Evolutionary conservation across 2,888 invertebrate species (phyloP), one percentile per base, ranked within the genome.

Genomic region (Drosophila atripex): DNA sequence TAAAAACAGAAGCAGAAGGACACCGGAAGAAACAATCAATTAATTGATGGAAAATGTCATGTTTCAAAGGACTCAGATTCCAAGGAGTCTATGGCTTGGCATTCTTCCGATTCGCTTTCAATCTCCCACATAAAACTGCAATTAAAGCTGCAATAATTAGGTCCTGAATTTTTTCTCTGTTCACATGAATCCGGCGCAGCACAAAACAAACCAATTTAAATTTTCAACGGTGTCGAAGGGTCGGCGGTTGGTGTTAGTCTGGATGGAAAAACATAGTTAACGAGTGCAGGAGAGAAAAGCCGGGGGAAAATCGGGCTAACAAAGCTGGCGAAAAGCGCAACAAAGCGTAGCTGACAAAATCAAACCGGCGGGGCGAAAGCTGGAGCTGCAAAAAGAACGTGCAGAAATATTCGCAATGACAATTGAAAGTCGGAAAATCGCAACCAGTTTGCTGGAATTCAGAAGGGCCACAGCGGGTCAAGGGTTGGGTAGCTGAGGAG

Each of bases 141-240:
- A 25, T 25, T 25, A 51, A 18, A 4, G n/a, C 9, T 8, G 12
- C 8, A 25, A 39, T 11, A 4, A 25, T 11, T 1, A 12, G 11
- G 30, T 23, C 1, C 23, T 25, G 5, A 4, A 39, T 16, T 11
- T 58, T 46, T 30, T n/a, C 8, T 3, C 23, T 11, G 57, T 51
- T 60, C 75, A 73, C 32, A 59, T 65, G 73, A 73, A 75, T 75
- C 72, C 71, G 73, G 80, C 86, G 68, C 79, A 80, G 75, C 74
- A 86, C 86, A 78, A 83, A 89, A 86, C 80, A 77, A 86, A 83
- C 86, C 89, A 88, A 88, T 89, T 89, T 89, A 78, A 90, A 84
- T 88, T 88, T 82, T 77, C 77, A 76, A 65, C 83, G 64, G 60
- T 77, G 73, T 58, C 49, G 59, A 32, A 49, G 54, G 65, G 39